Evolutionary conservation across 2,888 invertebrate species (phyloP), one percentile per base, ranked within the genome.

Genomic region (Eristalis arbustorum): DNA sequence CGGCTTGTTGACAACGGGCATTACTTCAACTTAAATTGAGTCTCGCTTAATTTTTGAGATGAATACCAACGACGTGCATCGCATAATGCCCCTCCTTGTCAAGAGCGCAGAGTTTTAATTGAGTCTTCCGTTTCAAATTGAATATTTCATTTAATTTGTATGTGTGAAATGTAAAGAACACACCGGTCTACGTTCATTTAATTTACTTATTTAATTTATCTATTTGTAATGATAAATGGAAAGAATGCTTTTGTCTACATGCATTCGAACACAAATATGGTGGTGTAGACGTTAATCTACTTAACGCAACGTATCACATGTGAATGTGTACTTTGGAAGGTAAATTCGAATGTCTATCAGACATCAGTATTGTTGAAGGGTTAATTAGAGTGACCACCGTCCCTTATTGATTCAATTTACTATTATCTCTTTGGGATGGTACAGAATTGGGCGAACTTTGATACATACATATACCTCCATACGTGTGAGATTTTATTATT

Each of bases 11-110:
- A 61, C 84, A 77, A 64, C 42, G 57, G 28, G 68, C 68, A 73
- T 73, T 85, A 76, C 84, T 85, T 73, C 57, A 80, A 73, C 71
- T 85, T 85, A 81, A 81, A 85, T 85, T 77, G 84, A 77, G 81
- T 37, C 59, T 73, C 81, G 68, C 68, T 77, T 85, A 85, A 81
- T 69, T 73, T 59, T 85, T 77, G 79, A 79, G 76, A 85, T 69
- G 69, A 81, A 85, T 66, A 81, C 64, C 66, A 75, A 68, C 37
- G 61, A 85, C 72, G 57, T 61, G 49, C 56, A 77, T 81, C 62
- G 77, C 63, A 76, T 81, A 59, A 81, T 81, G 81, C 64, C 73
- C 81, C 81, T 64, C 75, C 67, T 73, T 69, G 72, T 77, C 68
- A 73, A 81, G 76, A 81, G 72, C 73, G 72, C 57, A 23, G n/a